These are phyloP conservation scores for Oxyura jamaicensis DNA, from an alignment of 2,113 vertebrate species.

Conservation along the genomic window DNA sequence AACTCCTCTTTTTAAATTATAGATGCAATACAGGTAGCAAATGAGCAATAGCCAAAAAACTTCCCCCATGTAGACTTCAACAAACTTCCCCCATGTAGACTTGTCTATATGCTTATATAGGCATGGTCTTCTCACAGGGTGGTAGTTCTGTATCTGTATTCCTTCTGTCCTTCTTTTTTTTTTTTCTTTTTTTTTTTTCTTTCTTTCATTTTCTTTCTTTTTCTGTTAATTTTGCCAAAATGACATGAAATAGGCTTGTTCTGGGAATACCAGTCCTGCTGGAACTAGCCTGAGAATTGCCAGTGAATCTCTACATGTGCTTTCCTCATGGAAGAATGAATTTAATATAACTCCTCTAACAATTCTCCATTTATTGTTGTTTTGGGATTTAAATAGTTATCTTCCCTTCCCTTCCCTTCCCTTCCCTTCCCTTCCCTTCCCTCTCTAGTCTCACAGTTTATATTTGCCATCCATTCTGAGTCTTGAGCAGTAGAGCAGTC, in stretches of 20 bases:
- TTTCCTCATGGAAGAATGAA: neutral
- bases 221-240: neutral
- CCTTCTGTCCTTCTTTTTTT: neutral
- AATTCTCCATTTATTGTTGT: neutral
- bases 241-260: neutral
- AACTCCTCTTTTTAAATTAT: slow-evolving; percentile 26
- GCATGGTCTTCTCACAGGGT: neutral
- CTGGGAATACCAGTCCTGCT: neutral
- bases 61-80: neutral
- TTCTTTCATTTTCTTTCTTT: neutral
- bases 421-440: no score
- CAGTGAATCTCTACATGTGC: neutral
- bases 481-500: neutral
- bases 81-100: neutral
- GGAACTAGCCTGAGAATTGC: neutral
- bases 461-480: neutral
- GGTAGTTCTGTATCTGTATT: neutral
- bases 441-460: neutral
- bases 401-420: no score
- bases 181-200: no score
- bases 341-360: neutral
- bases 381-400: neutral
- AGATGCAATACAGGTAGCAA: neutral
- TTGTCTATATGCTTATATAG: neutral
- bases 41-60: neutral